Base-by-base conservation (phyloP, 2,113 vertebrate genomes). In the Apodemus speciosus region DNA sequence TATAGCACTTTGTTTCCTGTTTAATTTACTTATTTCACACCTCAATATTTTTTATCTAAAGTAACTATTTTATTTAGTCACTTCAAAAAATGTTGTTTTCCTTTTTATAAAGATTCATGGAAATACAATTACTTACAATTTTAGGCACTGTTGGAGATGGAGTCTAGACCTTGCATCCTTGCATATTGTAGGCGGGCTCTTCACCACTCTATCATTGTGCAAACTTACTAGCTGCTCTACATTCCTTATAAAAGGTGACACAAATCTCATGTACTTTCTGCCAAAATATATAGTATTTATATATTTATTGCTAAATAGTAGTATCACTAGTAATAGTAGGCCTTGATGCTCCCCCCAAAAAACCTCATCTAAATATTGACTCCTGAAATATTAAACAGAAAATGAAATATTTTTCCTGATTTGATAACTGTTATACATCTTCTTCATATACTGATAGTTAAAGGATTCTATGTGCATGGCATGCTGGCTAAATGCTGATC, bases 1-100 rank as follows among this genome's bases (percentile, higher is more conserved):
- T 71, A 85, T 25, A 86, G 27, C 13, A 81, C 89, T 73, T 89
- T 91, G 49, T 89, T 95, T 95, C 16, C 30, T 86, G 73, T 81
- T 85, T 93, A 62, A 90, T 73, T 85, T 84, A 46, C 51, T 92
- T 85, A 92, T 85, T 91, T 88, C 13, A 73, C 9, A 77, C 20
- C 18, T 35, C 35, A 80, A 68, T 16, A 43, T 92, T 51, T 21
- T 91, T 53, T 1, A 66, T 43, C 30, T 73, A 58, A 91, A 72
- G 15, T 87, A 13, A 84, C 3, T 66, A 8, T 89, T 71, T 89
- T 71, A 69, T 72, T 91, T 25, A 51, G 20, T 62, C 6, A 85
- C 53, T 27, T 92, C 14, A 72, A 69, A 83, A 89, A 72, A 40
- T 46, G 9, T 0, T 60, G 0, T 9, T 6, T 92, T 75, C n/a